Conservation (phyloP, 2,113 vertebrate genomes). For the Butorides virescens region DNA sequence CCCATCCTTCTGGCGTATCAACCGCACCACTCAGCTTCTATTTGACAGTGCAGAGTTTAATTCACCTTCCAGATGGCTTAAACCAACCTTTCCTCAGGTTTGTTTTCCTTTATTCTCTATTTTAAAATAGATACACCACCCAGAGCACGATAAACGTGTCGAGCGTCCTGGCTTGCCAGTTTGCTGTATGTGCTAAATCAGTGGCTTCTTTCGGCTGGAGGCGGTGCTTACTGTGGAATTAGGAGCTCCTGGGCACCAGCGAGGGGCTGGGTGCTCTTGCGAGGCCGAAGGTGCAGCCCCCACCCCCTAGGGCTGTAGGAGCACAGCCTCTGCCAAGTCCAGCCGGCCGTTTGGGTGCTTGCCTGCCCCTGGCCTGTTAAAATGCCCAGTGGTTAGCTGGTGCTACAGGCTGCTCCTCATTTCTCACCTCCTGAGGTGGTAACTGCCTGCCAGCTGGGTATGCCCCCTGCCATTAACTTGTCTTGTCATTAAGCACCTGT, state of each 20-base stretch:
- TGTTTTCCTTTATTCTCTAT: not conserved
- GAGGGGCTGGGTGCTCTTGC: not conserved
- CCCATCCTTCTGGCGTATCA: no score
- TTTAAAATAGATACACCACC: no score
- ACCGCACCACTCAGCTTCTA: no score
- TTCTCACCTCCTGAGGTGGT: not conserved
- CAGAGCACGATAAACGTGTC: not conserved
- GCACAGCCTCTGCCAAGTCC: not conserved
- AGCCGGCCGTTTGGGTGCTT: no score
- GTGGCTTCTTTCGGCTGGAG: not conserved
- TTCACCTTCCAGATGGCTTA: not conserved
- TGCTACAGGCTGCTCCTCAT: not conserved
- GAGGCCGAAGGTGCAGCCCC: not conserved
- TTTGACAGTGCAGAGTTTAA: not conserved
- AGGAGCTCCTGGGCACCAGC: not conserved
- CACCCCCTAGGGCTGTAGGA: no score
- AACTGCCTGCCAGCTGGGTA: not conserved
- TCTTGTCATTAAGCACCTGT: not conserved
- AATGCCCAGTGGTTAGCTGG: not conserved
- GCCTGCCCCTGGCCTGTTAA: not conserved
- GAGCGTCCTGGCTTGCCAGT: not conserved
- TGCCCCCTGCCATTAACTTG: not conserved
- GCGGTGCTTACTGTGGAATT: not conserved
- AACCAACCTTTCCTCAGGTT: not conserved
- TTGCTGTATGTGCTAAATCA: not conserved